Base-by-base conservation (phyloP, 1,140 invertebrate genomes). In the Cydia amplana region DNA sequence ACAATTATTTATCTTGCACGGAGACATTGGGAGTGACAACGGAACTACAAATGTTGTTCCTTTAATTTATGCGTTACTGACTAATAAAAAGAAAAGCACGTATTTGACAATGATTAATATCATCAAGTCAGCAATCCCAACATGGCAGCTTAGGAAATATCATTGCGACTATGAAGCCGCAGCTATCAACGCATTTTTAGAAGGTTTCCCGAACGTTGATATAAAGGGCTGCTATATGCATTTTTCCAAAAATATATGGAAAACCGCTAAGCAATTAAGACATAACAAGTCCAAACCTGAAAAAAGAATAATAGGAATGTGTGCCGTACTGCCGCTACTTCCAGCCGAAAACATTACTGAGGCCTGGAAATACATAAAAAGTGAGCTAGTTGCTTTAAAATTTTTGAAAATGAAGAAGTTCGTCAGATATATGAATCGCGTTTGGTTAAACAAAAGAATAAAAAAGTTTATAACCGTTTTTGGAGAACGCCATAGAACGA, bases 181-280 rank as follows among this genome's bases (percentile, higher is more conserved):
- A 49, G 46, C 46, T 12, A 49, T 16, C 46, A 49, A 49, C 46
- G 63, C 20, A 64, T n/a, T 64, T 64, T n/a, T 64, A 28, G 63
- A 64, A n/a, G n/a, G 12, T n/a, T 64, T 14, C n/a, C 63, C 63
- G n/a, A 32, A n/a, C n/a, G 63, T 64, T n/a, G 20, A 64, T 1
- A 64, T 64, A 12, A 12, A 25, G 28, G 63, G 63, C 4, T 64
- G 63, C 63, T 64, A 64, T n/a, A n/a, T n/a, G 10, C 63, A 64
- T 28, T 64, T 2, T n/a, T n/a, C 63, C 2, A 64, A 64, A 64
- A n/a, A n/a, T n/a, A 14, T 64, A 1, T 63, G 55, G 55, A 63
- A n/a, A 63, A 63, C 12, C 12, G 55, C 55, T 12, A 64, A 16
- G 63, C 63, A 49, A 12, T 49, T 49, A 49, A 12, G 46, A 12